Evolutionary conservation across 2,113 vertebrate species (phyloP), one percentile per base, ranked within the genome.

Genomic region (Sebastes schlegelii): DNA sequence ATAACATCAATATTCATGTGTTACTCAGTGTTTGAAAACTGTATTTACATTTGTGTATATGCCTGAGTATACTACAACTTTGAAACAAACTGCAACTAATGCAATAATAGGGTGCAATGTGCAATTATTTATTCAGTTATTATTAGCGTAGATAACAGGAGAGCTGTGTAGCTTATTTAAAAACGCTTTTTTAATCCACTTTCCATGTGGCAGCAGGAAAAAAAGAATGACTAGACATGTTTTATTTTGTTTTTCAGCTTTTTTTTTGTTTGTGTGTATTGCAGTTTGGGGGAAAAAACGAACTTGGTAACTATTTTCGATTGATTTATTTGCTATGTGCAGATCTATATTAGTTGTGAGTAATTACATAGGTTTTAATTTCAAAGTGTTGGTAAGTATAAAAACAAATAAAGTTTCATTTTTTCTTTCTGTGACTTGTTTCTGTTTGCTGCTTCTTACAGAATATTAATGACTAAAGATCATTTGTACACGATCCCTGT

Each of bases 301-400:
- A 85, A 88, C 86, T 91, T 92, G 7, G 87, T 91, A 91, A 93
- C 85, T 91, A 93, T 93, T 94, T 93, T 92, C 4, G 72, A 86
- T 91, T 89, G 48, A 88, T 93, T 93, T 89, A 90, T 93, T 94
- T 95, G 92, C 91, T 81, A 82, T 91, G 93, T 94, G 93, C 88
- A 94, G 84, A 94, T 94, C 88, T 94, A 94, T 94, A 92, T 95
- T 94, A 94, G 93, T 91, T 94, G 92, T 93, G 90, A 93, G 93
- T 92, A 88, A 89, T 86, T 86, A 85, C 70, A 92, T 94, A 93
- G 92, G 85, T 89, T 92, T 92, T 92, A 78, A 91, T 93, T 95
- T 93, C 34, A 94, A 92, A 92, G 89, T 94, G 91, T 93, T 91
- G 91, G 88, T 94, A 93, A 93, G 82, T 87, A 92, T 89, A 93